Conservation (phyloP, 2,797 vertebrate species). For the Euphonia xanthogaster region DNA sequence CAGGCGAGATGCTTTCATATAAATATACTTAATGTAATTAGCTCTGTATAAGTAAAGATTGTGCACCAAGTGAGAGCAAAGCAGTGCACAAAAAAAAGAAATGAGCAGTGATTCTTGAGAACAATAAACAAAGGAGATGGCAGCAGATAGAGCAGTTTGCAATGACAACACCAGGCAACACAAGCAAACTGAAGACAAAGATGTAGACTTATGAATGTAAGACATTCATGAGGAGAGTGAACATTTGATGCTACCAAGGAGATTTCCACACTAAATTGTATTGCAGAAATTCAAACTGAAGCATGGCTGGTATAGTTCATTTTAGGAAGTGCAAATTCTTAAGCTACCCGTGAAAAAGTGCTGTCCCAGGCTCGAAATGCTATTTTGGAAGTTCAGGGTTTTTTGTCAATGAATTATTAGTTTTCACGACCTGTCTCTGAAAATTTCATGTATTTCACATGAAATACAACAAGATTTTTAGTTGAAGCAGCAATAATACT, state of each 20-base stretch:
- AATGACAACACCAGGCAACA: neutral
- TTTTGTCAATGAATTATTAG: neutral
- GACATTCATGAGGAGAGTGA: neutral
- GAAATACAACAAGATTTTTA: neutral
- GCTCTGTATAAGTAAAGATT: neutral
- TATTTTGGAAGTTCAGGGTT: neutral
- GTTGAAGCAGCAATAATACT: neutral
- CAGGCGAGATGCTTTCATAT: neutral
- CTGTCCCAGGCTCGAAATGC: neutral
- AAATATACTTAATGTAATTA: neutral
- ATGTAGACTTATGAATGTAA: neutral
- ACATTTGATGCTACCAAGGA: neutral
- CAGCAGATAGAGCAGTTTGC: neutral
- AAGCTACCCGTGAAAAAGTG: neutral
- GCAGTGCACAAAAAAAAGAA: neutral
- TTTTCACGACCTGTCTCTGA: neutral
- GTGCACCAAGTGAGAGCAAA: neutral
- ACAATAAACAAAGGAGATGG: conserved; percentile 56
- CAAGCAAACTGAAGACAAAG: conserved; percentile 1
- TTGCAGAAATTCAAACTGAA: neutral
- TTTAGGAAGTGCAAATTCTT: neutral
- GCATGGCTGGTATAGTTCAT: neutral
- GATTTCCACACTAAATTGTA: neutral
- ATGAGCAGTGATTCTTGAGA: neutral
- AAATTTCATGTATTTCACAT: neutral